phyloP scores from a whole-genome alignment of 2,888 invertebrate genomes.

The Calliopum simillimum region DNA sequence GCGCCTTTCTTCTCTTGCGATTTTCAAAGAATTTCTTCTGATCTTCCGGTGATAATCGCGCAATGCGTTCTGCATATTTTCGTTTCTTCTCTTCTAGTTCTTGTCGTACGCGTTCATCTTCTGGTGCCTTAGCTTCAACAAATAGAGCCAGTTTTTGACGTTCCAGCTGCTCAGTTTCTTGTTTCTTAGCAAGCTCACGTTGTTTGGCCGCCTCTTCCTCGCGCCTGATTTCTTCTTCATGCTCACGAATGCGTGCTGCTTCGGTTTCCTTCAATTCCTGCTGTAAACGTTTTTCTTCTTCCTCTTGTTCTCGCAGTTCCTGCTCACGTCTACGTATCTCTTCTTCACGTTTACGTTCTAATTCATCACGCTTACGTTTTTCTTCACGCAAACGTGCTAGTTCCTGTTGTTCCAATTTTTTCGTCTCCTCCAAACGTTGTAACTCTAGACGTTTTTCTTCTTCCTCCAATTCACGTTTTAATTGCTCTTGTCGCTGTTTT shows the following conservation, averaged over 20 bases:
- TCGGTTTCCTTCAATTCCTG: slow-evolving; percentile 56
- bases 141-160: slow-evolving; percentile 47
- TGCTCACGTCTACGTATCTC: slow-evolving; percentile 58
- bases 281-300: slow-evolving; percentile 58
- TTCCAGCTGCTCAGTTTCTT: slow-evolving; percentile 49
- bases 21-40: slow-evolving; percentile 59
- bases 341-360: slow-evolving; percentile 57
- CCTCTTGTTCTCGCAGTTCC: slow-evolving; percentile 53
- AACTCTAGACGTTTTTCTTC: slow-evolving; percentile 58
- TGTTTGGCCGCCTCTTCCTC: slow-evolving; percentile 55
- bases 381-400: slow-evolving; percentile 58
- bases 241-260: slow-evolving; percentile 48
- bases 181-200: slow-evolving; percentile 52
- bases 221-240: slow-evolving; percentile 52
- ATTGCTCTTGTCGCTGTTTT: slow-evolving; percentile 53
- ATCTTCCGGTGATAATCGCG: slow-evolving; percentile 59
- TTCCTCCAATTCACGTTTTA: slow-evolving; percentile 57
- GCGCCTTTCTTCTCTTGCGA: slow-evolving; percentile 57
- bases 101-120: slow-evolving; percentile 50
- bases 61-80: slow-evolving; percentile 56
- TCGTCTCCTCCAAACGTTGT: slow-evolving; percentile 54
- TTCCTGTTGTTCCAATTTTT: slow-evolving; percentile 57
- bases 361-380: slow-evolving; percentile 53
- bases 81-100: slow-evolving; percentile 51
- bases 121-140: slow-evolving; percentile 49